Base-by-base conservation (phyloP, 2,797 vertebrate genomes). In the Manis pentadactyla region DNA sequence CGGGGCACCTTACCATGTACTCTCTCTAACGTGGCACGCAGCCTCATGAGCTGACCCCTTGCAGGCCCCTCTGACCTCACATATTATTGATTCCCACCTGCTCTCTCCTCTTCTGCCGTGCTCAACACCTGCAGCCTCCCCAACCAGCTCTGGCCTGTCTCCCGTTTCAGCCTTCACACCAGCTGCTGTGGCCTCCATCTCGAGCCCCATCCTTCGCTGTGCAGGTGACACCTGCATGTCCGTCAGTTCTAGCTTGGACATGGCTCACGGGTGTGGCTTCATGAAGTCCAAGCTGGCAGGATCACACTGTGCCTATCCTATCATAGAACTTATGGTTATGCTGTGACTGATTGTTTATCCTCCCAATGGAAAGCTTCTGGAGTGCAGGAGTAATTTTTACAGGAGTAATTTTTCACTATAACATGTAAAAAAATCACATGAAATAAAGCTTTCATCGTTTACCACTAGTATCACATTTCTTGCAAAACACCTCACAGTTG, bases 41-140 rank as follows among this genome's bases (percentile, higher is more conserved):
- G 73, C n/a, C 81, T 92, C 71, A 17, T 4, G 55, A 64, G 37
- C 63, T 93, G 95, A 93, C 92, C 94, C 66, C 64, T 15, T 13
- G 49, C 23, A 53, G n/a, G 53, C 39, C 15, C 66, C 37, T 88
- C 75, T 53, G 69, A 81, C 84, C 88, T 87, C 75, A 19, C 74
- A 6, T n/a, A 37, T 61, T 88, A 68, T 34, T 88, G 17, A 0
- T 82, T 77, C 53, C 90, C 92, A 95, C 92, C 92, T 94, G 97
- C 92, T 96, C 42, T 14, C 73, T 63, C 42, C 37, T 81, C 63
- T 49, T 90, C 63, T 7, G 42, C 81, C 5, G 7, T 21, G 19
- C 39, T 37, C 66, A 73, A 42, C 95, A 97, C 93, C 73, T 94
- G 96, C 90, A 95, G 84, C 90, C 74, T 92, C 93, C 7, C 61